phyloP scores from a whole-genome alignment of 2,113 vertebrate species.

The Felis chaus region DNA sequence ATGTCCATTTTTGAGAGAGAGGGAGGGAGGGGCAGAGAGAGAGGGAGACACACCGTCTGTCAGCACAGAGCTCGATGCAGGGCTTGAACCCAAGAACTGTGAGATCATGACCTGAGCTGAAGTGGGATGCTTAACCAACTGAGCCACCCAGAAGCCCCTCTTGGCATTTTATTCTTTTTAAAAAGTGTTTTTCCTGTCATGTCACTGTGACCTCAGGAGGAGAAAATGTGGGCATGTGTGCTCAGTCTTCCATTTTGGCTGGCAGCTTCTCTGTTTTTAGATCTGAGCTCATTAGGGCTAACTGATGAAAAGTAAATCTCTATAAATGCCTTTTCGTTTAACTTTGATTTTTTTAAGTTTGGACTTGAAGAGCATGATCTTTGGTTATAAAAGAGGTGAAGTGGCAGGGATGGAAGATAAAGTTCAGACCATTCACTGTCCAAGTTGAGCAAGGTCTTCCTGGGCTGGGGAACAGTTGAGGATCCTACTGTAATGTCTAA shows the following conservation, averaged over 20 bases:
- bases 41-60: no score
- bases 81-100: no score
- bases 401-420: neutral
- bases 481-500: neutral
- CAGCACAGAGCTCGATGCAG: no score
- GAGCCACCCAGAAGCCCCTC: neutral
- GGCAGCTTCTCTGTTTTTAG: neutral
- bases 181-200: neutral
- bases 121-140: no score
- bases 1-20: no score
- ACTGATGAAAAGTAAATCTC: neutral
- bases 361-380: neutral
- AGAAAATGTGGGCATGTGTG: neutral
- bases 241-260: neutral
- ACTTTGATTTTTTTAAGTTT: slow-evolving; percentile 32
- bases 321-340: neutral
- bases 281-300: neutral
- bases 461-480: neutral
- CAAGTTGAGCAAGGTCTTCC: neutral
- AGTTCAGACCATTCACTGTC: neutral
- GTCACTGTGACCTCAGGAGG: neutral
- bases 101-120: no score
- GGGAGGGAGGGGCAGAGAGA: no score
- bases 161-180: neutral
- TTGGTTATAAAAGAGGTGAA: neutral